phyloP scores from a whole-genome alignment of 2,888 invertebrate species.

The Acanthosepion lycidas region DNA sequence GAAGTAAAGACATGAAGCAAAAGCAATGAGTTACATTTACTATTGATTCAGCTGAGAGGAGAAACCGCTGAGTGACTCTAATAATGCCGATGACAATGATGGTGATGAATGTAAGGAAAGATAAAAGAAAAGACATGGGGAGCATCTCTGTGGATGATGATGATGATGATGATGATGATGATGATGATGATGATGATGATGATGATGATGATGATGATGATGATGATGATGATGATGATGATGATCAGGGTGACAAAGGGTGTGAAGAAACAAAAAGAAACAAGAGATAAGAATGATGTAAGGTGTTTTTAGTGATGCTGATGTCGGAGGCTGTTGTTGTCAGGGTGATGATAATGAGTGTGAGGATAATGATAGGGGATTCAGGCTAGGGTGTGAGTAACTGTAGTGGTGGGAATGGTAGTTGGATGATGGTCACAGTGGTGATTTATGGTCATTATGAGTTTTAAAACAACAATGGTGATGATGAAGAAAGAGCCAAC shows the following conservation, averaged over 20 bases:
- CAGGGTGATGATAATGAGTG: neutral
- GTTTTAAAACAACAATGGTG: neutral
- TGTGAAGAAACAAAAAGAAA: neutral
- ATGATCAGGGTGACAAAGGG: neutral
- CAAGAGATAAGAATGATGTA: neutral
- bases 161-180: neutral
- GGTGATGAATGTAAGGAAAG: no score
- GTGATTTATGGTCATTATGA: neutral
- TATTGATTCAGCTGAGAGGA: conserved; percentile 6
- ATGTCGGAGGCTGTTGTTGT: neutral
- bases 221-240: neutral
- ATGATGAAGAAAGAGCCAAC: neutral
- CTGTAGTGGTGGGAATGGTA: neutral
- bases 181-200: neutral
- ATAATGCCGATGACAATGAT: neutral
- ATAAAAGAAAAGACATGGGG: no score
- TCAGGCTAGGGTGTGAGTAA: neutral
- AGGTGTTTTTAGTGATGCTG: neutral
- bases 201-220: neutral
- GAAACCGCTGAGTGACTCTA: neutral
- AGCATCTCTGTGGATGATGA: no score
- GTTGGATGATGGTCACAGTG: neutral
- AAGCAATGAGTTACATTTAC: neutral
- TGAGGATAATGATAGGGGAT: neutral
- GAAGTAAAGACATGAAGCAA: neutral